phyloP scores from a whole-genome alignment of 2,113 vertebrate genomes.

The Equus przewalskii region DNA sequence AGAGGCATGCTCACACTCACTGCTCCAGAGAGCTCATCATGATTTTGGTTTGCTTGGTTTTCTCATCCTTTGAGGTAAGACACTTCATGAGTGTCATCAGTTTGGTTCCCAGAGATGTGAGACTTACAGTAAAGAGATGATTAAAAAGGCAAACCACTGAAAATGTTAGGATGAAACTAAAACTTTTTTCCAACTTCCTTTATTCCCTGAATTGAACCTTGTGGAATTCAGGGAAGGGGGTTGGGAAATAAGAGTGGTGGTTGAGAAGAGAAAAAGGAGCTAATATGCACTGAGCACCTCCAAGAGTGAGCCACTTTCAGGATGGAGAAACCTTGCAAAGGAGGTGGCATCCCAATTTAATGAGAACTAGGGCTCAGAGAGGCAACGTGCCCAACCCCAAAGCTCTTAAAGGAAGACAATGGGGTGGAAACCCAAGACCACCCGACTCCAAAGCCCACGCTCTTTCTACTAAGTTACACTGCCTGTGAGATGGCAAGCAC shows the following conservation, averaged over 20 bases:
- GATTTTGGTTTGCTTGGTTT: conserved; percentile 35
- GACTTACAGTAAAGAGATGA: conserved; percentile 67
- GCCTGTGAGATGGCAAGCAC: background rate
- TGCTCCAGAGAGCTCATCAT: background rate
- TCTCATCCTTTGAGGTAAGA: conserved; percentile 70
- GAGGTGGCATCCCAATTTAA: background rate
- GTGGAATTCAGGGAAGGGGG: background rate
- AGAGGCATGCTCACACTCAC: background rate
- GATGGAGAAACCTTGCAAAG: conserved; percentile 25
- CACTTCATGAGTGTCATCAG: conserved; percentile 69
- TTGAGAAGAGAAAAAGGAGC: conserved; percentile 6
- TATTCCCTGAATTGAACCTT: conserved; percentile 25
- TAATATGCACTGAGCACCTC: background rate
- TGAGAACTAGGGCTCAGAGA: background rate
- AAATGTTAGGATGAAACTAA: conserved; percentile 55
- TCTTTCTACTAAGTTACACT: background rate
- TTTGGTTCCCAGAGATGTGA: conserved; percentile 65
- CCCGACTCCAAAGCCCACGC: background rate
- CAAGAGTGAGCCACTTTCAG: background rate
- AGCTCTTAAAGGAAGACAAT: background rate
- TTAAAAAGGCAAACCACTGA: conserved; percentile 66
- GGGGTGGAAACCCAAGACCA: background rate
- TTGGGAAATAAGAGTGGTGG: background rate
- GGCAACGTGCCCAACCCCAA: background rate
- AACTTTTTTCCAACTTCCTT: conserved; percentile 57